A percentile compares a stretch with the other conserved stretches of the same genome.
These are phyloP conservation scores for Pseudomyrmex pallidus DNA, from an alignment of 1,140 invertebrate genomes.

Conservation along the genomic window DNA sequence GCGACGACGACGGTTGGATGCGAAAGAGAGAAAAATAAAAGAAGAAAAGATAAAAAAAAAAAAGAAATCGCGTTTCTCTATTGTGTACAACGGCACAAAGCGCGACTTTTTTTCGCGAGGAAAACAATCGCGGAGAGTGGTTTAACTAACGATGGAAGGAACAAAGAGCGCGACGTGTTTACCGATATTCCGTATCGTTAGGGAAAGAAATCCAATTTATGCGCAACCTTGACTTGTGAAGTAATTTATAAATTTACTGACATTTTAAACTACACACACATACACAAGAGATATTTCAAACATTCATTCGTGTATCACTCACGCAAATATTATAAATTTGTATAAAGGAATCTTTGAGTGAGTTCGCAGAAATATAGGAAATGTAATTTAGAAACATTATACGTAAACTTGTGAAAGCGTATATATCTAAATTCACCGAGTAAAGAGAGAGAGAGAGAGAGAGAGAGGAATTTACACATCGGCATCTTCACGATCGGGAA, in stretches of 20 bases:
- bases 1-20: background rate
- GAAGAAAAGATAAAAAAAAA: background rate
- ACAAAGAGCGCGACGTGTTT: conserved; percentile 2
- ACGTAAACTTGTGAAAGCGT: background rate
- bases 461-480: background rate
- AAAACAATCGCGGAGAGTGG: conserved; percentile 8
- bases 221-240: background rate
- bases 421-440: background rate
- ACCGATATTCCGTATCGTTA: background rate
- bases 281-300: no score
- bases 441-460: background rate
- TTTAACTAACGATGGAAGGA: conserved; percentile 22
- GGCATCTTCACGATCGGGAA: background rate
- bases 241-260: background rate
- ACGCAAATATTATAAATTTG: background rate
- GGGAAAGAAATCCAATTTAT: background rate
- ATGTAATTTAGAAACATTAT: background rate
- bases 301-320: no score
- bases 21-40: background rate
- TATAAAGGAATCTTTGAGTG: background rate
- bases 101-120: background rate
- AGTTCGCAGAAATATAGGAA: background rate
- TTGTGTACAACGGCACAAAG: conserved; percentile 5
- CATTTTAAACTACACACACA: background rate
- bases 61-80: conserved; percentile 5